phyloP scores from a whole-genome alignment of 2,888 invertebrate genomes.

The Epirrita christyi region DNA sequence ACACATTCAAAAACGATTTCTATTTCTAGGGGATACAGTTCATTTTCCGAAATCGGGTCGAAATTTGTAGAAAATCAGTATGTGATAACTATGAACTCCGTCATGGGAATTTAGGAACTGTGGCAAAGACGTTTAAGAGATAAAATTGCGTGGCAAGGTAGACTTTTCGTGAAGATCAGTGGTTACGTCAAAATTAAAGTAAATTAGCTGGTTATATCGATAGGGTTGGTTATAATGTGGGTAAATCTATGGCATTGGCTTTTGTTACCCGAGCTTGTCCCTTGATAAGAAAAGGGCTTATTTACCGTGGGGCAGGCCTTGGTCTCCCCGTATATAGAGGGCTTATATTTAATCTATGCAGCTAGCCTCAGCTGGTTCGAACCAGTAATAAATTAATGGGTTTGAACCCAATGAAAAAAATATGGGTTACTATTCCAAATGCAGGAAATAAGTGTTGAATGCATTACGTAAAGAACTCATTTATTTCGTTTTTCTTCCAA shows the following conservation, averaged over 20 bases:
- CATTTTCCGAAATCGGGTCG: neutral
- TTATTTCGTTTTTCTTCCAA: no score
- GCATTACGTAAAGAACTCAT: no score
- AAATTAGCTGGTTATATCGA: constrained; percentile 21
- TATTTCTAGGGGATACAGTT: neutral
- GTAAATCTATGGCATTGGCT: neutral
- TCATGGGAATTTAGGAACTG: neutral
- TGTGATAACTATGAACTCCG: constrained; percentile 4
- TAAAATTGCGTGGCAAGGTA: constrained; percentile 10
- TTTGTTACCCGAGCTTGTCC: neutral
- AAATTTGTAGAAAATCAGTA: constrained; percentile 9
- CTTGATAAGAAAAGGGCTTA: no score
- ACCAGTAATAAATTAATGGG: no score
- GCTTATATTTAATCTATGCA: no score
- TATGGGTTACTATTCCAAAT: no score
- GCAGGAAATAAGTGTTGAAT: no score
- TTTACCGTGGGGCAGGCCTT: no score
- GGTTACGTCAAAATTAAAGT: constrained; percentile 24
- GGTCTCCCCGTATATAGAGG: no score
- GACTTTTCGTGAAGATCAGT: constrained; percentile 15
- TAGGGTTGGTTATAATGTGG: neutral
- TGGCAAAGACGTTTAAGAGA: constrained; percentile 5
- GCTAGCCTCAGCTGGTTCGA: no score
- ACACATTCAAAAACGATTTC: neutral
- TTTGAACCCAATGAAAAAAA: no score